Conservation (phyloP, 2,888 invertebrate genomes). For the Raillietiella orientalis region DNA sequence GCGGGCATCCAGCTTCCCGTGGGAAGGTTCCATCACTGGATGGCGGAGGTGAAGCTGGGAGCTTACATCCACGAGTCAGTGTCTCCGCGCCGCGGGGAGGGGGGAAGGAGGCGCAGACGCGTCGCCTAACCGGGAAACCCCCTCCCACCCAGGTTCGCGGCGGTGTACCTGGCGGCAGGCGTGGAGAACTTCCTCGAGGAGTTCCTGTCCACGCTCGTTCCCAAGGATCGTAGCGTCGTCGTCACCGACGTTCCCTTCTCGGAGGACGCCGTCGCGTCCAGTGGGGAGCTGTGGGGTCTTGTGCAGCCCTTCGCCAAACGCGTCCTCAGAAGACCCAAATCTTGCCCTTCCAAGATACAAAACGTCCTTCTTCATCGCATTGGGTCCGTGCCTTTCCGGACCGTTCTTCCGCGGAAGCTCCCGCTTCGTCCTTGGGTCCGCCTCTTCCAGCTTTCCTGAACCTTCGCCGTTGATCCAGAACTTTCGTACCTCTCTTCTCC, state of each 20-base stretch:
- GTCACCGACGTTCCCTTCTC: constrained; percentile 46
- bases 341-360: no score
- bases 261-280: constrained; percentile 52
- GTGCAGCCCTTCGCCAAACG: constrained; percentile 63
- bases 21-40: constrained; percentile 71
- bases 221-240: constrained; percentile 21
- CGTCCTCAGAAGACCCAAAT: no score
- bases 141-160: constrained; percentile 30
- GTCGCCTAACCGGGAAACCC: no score
- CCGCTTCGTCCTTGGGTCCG: no score
- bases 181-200: constrained; percentile 66
- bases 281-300: constrained; percentile 61
- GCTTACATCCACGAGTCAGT: constrained; percentile 48
- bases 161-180: constrained; percentile 59
- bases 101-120: no score
- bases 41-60: constrained; percentile 55
- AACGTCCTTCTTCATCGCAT: no score
- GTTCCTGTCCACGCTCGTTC: constrained; percentile 32
- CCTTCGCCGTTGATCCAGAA: no score
- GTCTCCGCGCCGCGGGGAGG: no score
- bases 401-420: no score
- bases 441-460: no score
- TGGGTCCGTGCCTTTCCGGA: no score
- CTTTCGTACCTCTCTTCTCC: no score
- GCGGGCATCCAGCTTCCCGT: constrained; percentile 56